phyloP scores from a whole-genome alignment of 2,888 invertebrate species.

The Heliconius aoede region DNA sequence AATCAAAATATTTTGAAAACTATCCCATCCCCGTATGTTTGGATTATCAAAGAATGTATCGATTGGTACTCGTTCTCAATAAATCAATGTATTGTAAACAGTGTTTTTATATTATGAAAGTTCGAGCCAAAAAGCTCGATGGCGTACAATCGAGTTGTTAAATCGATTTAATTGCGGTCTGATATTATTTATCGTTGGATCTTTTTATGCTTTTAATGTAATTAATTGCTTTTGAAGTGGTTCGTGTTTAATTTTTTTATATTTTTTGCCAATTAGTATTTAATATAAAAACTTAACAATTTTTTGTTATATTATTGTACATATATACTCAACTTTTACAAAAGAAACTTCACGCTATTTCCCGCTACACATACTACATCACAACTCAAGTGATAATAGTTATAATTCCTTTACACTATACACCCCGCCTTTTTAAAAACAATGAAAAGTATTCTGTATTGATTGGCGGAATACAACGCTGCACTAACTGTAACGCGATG shows the following conservation, averaged over 20 bases:
- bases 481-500: too few species aligned
- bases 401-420: too few species aligned
- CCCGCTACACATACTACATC: too few species aligned
- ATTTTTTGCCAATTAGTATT: not conserved
- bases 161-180: not conserved
- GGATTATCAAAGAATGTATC: conserved; percentile 6
- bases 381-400: too few species aligned
- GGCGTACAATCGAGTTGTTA: not conserved
- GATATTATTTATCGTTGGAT: not conserved
- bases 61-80: conserved; percentile 7
- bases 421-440: too few species aligned
- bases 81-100: conserved; percentile 18
- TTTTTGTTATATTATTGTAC: too few species aligned
- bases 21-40: conserved; percentile 6
- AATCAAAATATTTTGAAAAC: conserved; percentile 14
- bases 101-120: conserved; percentile 1
- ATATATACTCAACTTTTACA: too few species aligned
- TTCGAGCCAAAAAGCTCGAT: conserved; percentile 1
- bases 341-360: too few species aligned
- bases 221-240: not conserved
- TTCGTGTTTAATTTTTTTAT: not conserved
- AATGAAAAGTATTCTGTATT: too few species aligned
- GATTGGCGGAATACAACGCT: too few species aligned
- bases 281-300: not conserved
- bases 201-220: conserved; percentile 1